These are phyloP conservation scores for Entomyzon cyanotis DNA, from an alignment of 2,113 vertebrate species.

Conservation along the genomic window DNA sequence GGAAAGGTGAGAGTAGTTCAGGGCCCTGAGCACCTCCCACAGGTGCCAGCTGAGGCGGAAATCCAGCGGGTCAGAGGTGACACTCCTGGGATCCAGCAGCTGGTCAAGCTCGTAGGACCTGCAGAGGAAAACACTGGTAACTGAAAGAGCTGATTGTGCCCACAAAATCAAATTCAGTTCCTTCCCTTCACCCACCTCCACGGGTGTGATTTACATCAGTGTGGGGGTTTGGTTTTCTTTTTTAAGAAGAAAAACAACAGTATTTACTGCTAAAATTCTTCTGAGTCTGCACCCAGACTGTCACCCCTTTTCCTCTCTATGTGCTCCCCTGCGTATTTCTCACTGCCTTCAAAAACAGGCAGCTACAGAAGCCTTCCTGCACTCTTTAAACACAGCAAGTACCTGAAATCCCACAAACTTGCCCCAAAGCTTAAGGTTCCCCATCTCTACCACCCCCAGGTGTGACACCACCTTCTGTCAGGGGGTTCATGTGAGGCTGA, in stretches of 20 bases:
- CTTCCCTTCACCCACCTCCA: neutral
- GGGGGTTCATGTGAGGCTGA: accelerated
- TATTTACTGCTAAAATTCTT: neutral
- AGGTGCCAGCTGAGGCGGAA: constrained; percentile 95
- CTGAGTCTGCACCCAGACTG: neutral
- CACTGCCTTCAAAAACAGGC: neutral
- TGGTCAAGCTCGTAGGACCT: constrained; percentile 90
- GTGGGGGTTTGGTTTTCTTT: neutral
- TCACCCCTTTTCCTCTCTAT: accelerated
- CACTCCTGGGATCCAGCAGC: constrained; percentile 87
- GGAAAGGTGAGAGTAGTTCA: constrained; percentile 87
- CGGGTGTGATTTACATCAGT: accelerated
- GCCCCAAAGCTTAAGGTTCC: neutral
- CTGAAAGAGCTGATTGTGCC: accelerated
- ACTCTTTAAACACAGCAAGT: neutral
- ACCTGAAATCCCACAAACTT: accelerated
- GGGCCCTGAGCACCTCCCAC: constrained; percentile 88
- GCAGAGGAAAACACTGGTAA: neutral
- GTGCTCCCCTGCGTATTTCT: neutral
- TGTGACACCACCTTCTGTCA: neutral
- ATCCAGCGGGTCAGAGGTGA: constrained; percentile 87
- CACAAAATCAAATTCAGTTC: neutral
- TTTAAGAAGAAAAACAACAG: neutral
- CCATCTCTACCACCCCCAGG: neutral
- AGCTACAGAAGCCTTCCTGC: accelerated